phyloP scores from a whole-genome alignment of 64 coral and sea anemone species.

The Pocillopora damicornis region DNA sequence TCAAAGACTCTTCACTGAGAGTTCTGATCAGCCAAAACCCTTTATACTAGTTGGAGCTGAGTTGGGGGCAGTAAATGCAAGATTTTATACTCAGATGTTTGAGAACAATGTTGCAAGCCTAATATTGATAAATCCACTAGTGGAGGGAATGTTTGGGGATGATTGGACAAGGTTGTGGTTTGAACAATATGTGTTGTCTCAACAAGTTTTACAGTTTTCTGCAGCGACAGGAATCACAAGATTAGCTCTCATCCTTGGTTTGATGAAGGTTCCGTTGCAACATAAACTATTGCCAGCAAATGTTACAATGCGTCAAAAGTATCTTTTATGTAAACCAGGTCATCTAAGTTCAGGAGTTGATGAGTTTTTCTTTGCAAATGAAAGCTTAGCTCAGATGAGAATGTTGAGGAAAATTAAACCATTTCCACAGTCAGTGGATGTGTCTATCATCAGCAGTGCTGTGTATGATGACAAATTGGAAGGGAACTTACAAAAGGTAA shows the following conservation, averaged over 20 bases:
- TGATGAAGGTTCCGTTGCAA: conserved; percentile 62
- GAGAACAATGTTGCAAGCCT: conserved; percentile 62
- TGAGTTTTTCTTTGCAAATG: conserved; percentile 92
- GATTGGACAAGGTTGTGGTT: conserved; percentile 74
- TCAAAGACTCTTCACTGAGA: conserved; percentile 65
- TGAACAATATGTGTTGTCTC: conserved; percentile 52
- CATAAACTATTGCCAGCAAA: conserved; percentile 44
- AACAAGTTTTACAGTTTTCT: conserved; percentile 65
- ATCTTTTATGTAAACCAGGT: conserved; percentile 80
- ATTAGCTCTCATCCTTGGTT: conserved; percentile 74
- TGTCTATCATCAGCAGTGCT: conserved; percentile 72
- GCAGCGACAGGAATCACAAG: conserved; percentile 68
- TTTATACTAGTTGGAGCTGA: conserved; percentile 90
- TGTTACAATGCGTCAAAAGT: conserved; percentile 67
- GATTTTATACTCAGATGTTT: conserved; percentile 93
- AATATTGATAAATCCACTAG: conserved; percentile 79
- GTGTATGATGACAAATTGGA: conserved; percentile 63
- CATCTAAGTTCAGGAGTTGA: conserved; percentile 89
- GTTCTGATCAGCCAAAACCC: conserved; percentile 57
- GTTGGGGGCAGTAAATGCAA: conserved; percentile 83
- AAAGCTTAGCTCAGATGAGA: conserved; percentile 85
- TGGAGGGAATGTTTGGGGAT: conserved; percentile 77
- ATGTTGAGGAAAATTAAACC: conserved; percentile 76
- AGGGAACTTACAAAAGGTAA: conserved; percentile 62
- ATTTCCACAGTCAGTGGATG: conserved; percentile 66